Base-by-base conservation (phyloP, 2,113 vertebrate species). In the Phalacrocorax aristotelis region DNA sequence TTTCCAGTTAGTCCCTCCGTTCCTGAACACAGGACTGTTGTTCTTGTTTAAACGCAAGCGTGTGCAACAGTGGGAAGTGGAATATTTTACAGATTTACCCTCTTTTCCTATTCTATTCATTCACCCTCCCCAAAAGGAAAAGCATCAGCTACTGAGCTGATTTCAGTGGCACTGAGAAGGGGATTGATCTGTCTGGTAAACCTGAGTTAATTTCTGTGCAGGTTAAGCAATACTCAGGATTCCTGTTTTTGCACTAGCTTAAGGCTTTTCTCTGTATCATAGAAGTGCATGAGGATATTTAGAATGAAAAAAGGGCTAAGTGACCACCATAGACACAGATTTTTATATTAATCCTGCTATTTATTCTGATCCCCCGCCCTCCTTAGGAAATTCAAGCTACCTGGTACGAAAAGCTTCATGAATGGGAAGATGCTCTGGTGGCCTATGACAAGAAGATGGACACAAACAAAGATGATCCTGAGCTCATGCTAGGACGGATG, bases 331-430 rank as follows among this genome's bases (percentile, higher is more conserved):
- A 68, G 60, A 34, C 18, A 36, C 14, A 34, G 78, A 57, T 10
- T 23, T 62, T 62, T 46, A 1, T 62, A 10, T 40, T 77, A 78
- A 84, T 69, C 12, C 26, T 20, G 2, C 17, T 87, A 10, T 71
- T 84, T 23, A 61, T 68, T 60, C 51, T 68, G 57, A 27, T 14
- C 26, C 22, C 54, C 54, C 1, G 10, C 36, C 46, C 46, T 18
- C 15, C 87, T 60, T 83, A 99, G 99, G 99, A 99, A 98, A 99
- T 99, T 98, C 99, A 99, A 96, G 99, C 99, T 84, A 99, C 99
- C 54, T 99, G 99, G 99, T 99, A 99, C 64, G 99, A 99, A 98
- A 99, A 99, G 74, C 98, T 99, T 7, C 99, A 99, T 4, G 99
- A 99, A 89, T 99, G 99, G 99, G 99, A 99, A 92, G 99, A 99